Evolutionary conservation across 1,140 invertebrate genomes (phyloP).

Genomic region (Sinella curviseta): DNA sequence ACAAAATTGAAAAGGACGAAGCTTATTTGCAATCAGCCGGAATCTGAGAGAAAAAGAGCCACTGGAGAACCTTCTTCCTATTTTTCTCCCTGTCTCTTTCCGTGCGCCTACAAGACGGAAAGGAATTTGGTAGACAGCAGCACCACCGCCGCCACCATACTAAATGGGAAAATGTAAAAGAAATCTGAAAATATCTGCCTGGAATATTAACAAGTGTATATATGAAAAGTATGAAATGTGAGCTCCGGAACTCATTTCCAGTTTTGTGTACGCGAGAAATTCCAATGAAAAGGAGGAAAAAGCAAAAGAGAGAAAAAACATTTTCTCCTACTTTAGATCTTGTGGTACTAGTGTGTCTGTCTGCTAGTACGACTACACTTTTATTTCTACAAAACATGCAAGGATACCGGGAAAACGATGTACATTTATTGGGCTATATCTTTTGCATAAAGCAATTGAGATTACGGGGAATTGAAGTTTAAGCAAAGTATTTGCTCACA

Average conservation of each 20-base stretch:
- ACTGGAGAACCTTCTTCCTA: not conserved
- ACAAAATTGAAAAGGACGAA: not conserved
- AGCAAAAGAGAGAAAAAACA: too few species aligned
- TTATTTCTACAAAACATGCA: not conserved
- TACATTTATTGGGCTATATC: not conserved
- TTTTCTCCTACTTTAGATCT: too few species aligned
- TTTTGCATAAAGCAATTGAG: slow-evolving; percentile 3
- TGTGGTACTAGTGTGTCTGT: too few species aligned
- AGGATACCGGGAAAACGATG: not conserved
- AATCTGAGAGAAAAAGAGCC: not conserved
- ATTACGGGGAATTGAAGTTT: too few species aligned
- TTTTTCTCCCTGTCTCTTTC: too few species aligned
- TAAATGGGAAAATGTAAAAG: slow-evolving; percentile 20
- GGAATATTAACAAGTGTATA: slow-evolving; percentile 6
- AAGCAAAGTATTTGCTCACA: too few species aligned
- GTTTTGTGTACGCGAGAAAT: not conserved
- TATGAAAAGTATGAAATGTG: not conserved
- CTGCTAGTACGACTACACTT: too few species aligned
- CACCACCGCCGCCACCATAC: too few species aligned
- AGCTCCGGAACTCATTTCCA: not conserved
- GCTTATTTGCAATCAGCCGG: slow-evolving; percentile 8
- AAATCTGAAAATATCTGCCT: slow-evolving; percentile 13
- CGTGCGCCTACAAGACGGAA: too few species aligned
- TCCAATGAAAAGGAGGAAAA: not conserved
- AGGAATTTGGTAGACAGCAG: too few species aligned